Base-by-base conservation (phyloP, 1,140 invertebrate species). In the Pogonus chalceus region DNA sequence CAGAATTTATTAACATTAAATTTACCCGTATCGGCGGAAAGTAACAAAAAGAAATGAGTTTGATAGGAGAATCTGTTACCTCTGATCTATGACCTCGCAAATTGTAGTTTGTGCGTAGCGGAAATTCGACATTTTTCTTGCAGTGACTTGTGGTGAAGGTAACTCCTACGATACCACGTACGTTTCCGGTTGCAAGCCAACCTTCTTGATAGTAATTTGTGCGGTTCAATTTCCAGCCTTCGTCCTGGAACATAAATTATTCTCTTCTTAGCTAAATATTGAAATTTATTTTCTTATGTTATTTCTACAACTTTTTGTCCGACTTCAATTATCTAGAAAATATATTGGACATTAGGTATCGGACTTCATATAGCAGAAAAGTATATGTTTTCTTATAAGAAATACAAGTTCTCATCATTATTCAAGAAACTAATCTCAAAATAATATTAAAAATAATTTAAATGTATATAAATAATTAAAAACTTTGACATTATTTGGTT, bases 171-270 rank as follows among this genome's bases (percentile, higher is more conserved):
- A 96, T 86, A 20, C 93, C 92, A 57, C 92, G 82, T 47, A 90
- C 83, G 72, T 97, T 98, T 58, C 93, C 94, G 35, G 90, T 93
- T 47, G 93, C 92, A 65, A 98, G 72, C 95, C 95, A 98, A n/a
- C 94, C 95, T 72, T 97, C 93, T 75, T 96, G 91, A 68, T 96
- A 97, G 70, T 96, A 97, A 76, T 94, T 93, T 61, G 88, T 87
- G 57, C 92, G 81, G 72, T 95, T 95, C 58, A 96, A 72, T 73
- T 95, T 95, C 92, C 88, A 91, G 62, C 87, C 87, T 70, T 90
- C 87, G 69, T 90, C 87, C 88, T 91, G 71, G 21, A 71, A 74
- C 60, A 65, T 57, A 56, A 52, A 55, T 58, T 56, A 57, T 20
- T 35, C 7, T 23, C 49, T 23, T 50, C 23, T 48, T 16, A 21